A percentile compares a stretch with the other conserved stretches of the same genome.
phyloP scores from a whole-genome alignment of 1,140 invertebrate species.

The Eumeta japonica region DNA sequence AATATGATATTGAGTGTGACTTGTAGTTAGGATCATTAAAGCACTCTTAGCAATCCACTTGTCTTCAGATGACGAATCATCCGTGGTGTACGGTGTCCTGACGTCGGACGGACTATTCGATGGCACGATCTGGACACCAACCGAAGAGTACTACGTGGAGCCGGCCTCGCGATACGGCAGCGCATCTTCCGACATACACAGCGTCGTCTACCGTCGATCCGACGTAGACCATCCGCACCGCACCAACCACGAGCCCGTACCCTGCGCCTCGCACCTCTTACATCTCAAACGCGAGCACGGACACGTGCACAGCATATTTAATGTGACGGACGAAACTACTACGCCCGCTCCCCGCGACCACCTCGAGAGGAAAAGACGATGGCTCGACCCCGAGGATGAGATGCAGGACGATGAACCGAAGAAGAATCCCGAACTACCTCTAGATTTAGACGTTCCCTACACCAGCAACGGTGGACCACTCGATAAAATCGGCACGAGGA shows the following conservation, averaged over 20 bases:
- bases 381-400: conserved; percentile 58
- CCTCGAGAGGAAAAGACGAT: conserved; percentile 45
- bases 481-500: conserved; percentile 47
- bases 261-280: conserved; percentile 62
- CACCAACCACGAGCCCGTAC: conserved; percentile 28
- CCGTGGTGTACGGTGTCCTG: conserved; percentile 81
- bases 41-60: too few species aligned
- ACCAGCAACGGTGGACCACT: conserved; percentile 60
- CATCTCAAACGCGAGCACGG: conserved; percentile 50
- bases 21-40: too few species aligned
- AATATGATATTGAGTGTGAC: too few species aligned
- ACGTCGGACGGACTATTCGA: conserved; percentile 86
- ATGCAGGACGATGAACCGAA: conserved; percentile 55
- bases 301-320: conserved; percentile 40
- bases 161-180: conserved; percentile 74
- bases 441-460: conserved; percentile 63
- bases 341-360: conserved; percentile 21
- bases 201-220: conserved; percentile 78
- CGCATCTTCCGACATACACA: conserved; percentile 65
- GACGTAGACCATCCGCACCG: conserved; percentile 70
- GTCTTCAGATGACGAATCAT: conserved; percentile 80
- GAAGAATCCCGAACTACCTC: conserved; percentile 61
- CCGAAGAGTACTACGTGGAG: conserved; percentile 84
- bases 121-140: conserved; percentile 75
- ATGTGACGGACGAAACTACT: conserved; percentile 29